Percentiles rank a stretch among this genome's conserved stretches.
These are phyloP conservation scores for Paramisgurnus dabryanus DNA, from an alignment of 2,113 vertebrate species.

Conservation along the genomic window DNA sequence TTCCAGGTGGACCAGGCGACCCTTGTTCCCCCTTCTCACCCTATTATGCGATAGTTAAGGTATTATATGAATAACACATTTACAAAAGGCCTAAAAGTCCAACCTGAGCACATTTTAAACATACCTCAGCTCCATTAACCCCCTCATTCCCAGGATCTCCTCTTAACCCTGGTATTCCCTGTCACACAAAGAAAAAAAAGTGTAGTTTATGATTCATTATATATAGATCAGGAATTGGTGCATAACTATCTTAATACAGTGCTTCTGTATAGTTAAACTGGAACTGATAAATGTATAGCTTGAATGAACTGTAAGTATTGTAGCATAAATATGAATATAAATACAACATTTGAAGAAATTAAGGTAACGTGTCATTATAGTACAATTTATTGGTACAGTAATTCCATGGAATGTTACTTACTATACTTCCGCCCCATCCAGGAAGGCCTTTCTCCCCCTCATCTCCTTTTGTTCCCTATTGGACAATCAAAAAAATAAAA, in stretches of 20 bases:
- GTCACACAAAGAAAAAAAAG: not conserved
- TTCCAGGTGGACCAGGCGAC: slow-evolving; percentile 73
- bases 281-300: too few species aligned
- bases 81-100: not conserved
- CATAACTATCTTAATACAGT: too few species aligned
- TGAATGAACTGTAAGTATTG: too few species aligned
- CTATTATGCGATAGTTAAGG: slow-evolving; percentile 61
- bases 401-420: slow-evolving; percentile 64
- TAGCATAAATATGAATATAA: too few species aligned
- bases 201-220: not conserved
- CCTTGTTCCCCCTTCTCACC: slow-evolving; percentile 81
- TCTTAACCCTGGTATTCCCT: slow-evolving; percentile 77
- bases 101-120: not conserved
- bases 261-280: too few species aligned
- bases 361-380: too few species aligned
- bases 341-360: too few species aligned
- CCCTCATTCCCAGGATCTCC: slow-evolving; percentile 76
- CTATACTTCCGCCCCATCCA: slow-evolving; percentile 79
- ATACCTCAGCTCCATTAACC: slow-evolving; percentile 77
- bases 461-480: slow-evolving; percentile 76
- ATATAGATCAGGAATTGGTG: too few species aligned
- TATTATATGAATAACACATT: not conserved
- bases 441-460: slow-evolving; percentile 68
- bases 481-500: slow-evolving; percentile 34
- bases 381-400: too few species aligned